Base-by-base conservation (phyloP, 2,797 vertebrate species). In the Loriculus beryllinus region DNA sequence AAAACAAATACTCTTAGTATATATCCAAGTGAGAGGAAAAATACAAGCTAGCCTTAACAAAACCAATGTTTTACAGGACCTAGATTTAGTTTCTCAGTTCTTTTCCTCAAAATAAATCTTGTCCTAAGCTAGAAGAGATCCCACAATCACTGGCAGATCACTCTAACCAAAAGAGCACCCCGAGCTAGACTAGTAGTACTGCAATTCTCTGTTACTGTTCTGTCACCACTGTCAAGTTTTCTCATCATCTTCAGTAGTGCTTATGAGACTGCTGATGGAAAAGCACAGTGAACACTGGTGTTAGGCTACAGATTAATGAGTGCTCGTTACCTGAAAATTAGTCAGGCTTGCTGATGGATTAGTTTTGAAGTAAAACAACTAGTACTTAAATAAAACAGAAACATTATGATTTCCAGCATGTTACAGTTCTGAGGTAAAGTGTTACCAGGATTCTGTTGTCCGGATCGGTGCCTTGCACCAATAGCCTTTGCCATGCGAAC, bases 391-490 rank as follows among this genome's bases (percentile, higher is more conserved):
- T 97, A 96, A 59, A 95, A 96, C 87, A 96, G 95, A 96, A 94
- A 94, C 84, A 96, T 67, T 91, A 79, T 51, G 2, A n/a, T 93
- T 95, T 96, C 96, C 92, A 97, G 96, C 96, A 97, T 95, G 95
- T 97, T 97, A 96, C 96, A 96, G 95, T 90, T 97, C 95, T 97
- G 97, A 98, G 97, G 97, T 97, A 97, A 97, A 93, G 94, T 94
- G 89, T 96, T 96, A 92, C 83, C 80, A 84, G 93, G 82, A 88
- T 85, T 83, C 47, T 96, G 91, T 82, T 86, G 90, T 42, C 68
- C 2, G 12, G 88, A 77, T 81, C 0, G 4, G 56, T 72, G 84
- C 82, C 75, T 85, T 59, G 88, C 94, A 90, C 88, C 94, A 79
- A 91, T 23, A 70, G 92, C 76, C 60, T 80, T 17, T 65, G 79